Percentiles rank a stretch among this genome's conserved stretches.
These are phyloP conservation scores for Eristalis tenax DNA, from an alignment of 2,888 invertebrate species.

Conservation along the genomic window DNA sequence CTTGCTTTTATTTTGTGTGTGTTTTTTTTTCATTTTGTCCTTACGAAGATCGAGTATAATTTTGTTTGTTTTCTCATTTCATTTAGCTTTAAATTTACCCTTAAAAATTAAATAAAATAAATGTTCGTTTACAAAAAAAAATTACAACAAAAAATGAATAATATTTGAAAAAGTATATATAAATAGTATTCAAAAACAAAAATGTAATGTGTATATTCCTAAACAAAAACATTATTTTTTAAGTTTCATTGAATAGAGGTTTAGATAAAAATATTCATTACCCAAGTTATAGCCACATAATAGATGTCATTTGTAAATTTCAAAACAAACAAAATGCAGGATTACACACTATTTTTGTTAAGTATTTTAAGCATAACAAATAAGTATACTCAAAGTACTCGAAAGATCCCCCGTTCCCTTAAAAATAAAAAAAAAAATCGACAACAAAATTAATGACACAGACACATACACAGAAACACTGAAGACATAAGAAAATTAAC, in stretches of 20 bases:
- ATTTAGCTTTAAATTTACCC: conserved; percentile 6
- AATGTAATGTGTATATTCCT: conserved; percentile 53
- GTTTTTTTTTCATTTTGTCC: conserved; percentile 31
- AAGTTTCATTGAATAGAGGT: conserved; percentile 47
- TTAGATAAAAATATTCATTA: conserved; percentile 48
- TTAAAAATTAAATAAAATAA: conserved; percentile 18
- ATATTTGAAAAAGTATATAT: conserved; percentile 15
- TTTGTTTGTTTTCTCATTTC: not conserved
- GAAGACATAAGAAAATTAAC: not conserved
- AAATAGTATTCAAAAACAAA: not conserved
- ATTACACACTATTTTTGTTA: conserved; percentile 62
- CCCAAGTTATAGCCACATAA: conserved; percentile 55
- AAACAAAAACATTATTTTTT: conserved; percentile 22
- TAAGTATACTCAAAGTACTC: conserved; percentile 35
- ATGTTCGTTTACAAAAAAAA: conserved; percentile 33
- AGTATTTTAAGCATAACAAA: conserved; percentile 41
- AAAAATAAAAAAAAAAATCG: not conserved
- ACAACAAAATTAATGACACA: not conserved
- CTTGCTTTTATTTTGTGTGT: not conserved
- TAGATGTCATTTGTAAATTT: conserved; percentile 65
- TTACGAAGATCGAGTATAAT: conserved; percentile 61
- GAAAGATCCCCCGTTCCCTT: not conserved
- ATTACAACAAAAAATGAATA: conserved; percentile 2
- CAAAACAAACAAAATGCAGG: conserved; percentile 6
- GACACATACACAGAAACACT: not conserved